A percentile compares a stretch with the other conserved stretches of the same genome.
phyloP scores from a whole-genome alignment of 2,797 vertebrate species.

The Ctenosaura bakeri region DNA sequence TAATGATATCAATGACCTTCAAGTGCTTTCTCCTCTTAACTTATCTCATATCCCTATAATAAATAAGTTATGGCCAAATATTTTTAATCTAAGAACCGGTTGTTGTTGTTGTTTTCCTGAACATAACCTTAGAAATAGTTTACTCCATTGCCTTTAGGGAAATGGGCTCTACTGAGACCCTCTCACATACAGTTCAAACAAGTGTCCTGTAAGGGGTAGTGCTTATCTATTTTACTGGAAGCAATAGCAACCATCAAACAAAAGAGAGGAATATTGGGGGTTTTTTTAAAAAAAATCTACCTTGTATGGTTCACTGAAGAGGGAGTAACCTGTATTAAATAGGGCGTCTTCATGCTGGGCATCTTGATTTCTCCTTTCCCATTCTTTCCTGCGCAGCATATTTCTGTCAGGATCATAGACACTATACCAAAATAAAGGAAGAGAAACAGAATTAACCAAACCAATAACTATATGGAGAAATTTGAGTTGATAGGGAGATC shows the following conservation, averaged over 20 bases:
- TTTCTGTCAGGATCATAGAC: constrained; percentile 85
- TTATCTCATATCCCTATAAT: no score
- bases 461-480: constrained; percentile 46
- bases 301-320: constrained; percentile 88
- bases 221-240: neutral
- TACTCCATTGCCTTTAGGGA: no score
- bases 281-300: constrained; percentile 68
- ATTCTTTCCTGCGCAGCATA: constrained; percentile 83
- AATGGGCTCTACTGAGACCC: no score
- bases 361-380: constrained; percentile 85
- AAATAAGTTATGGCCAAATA: no score
- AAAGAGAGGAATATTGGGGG: neutral
- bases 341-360: constrained; percentile 80
- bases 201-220: neutral
- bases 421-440: constrained; percentile 70
- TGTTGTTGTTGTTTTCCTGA: no score
- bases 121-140: no score
- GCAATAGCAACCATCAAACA: neutral
- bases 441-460: constrained; percentile 61
- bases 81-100: no score
- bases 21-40: no score
- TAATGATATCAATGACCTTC: no score
- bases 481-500: constrained; percentile 65
- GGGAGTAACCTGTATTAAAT: constrained; percentile 81
- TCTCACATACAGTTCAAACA: no score